Evolutionary conservation across 2,113 vertebrate species (phyloP).

Genomic region (Seriola aureovittata): DNA sequence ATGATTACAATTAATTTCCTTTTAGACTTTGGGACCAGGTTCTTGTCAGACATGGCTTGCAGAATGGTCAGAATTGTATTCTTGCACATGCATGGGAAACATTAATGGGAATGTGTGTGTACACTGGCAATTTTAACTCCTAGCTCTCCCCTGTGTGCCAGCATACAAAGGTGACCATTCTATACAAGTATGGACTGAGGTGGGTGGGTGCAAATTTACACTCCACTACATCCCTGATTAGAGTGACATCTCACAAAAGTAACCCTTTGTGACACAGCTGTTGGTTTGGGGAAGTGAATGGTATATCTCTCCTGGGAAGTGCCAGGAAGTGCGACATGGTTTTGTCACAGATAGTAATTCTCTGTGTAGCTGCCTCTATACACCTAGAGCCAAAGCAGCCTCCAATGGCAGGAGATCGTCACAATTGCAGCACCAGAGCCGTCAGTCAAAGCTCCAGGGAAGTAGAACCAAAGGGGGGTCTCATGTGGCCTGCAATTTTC

Average conservation of each 20-base stretch:
- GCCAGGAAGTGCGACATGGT: slow-evolving; percentile 27
- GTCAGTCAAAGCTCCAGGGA: slow-evolving; percentile 84
- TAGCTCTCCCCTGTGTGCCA: no score
- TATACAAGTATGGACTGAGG: no score
- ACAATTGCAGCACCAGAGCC: slow-evolving; percentile 77
- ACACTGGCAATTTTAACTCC: no score
- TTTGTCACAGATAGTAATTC: slow-evolving; percentile 48
- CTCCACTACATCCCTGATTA: slow-evolving; percentile 17
- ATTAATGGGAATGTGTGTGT: not conserved
- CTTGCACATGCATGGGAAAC: not conserved
- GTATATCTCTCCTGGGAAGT: slow-evolving; percentile 52
- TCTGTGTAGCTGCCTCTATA: slow-evolving; percentile 32
- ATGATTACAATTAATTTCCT: no score
- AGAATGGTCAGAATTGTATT: no score
- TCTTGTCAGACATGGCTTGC: no score
- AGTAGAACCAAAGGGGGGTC: slow-evolving; percentile 69
- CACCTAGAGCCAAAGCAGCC: slow-evolving; percentile 57
- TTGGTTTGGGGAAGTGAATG: slow-evolving; percentile 43
- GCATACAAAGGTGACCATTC: no score
- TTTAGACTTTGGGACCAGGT: no score
- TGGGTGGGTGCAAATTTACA: no score
- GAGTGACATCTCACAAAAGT: slow-evolving; percentile 39
- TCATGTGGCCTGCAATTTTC: slow-evolving; percentile 83
- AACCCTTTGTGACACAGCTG: slow-evolving; percentile 20
- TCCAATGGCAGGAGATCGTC: slow-evolving; percentile 71